These are phyloP conservation scores for Drusus annulatus DNA, from an alignment of 1,140 invertebrate species.

Conservation along the genomic window DNA sequence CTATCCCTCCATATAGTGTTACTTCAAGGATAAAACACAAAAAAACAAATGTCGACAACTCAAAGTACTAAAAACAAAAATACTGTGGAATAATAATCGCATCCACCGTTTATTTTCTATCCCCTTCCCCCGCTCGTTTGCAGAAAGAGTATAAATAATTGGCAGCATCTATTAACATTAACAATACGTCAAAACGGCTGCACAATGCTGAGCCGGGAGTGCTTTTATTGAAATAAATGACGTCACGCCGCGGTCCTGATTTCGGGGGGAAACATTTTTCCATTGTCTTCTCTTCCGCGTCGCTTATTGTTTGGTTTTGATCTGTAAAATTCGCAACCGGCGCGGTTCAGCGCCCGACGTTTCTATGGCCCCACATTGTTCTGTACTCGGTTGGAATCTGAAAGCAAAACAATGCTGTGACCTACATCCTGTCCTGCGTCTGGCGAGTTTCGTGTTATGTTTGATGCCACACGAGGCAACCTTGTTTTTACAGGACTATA, in stretches of 20 bases:
- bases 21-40: too few relatives aligned
- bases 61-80: too few relatives aligned
- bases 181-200: neutral
- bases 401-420: conserved; percentile 9
- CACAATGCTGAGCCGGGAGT: neutral
- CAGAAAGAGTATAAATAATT: neutral
- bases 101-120: too few relatives aligned
- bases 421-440: neutral
- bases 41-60: too few relatives aligned
- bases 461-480: too few relatives aligned
- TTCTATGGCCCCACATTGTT: too few relatives aligned
- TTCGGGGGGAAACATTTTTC: conserved; percentile 24
- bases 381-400: too few relatives aligned
- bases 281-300: conserved; percentile 6
- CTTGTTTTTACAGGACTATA: too few relatives aligned
- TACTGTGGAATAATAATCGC: too few relatives aligned
- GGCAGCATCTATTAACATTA: neutral
- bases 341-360: neutral
- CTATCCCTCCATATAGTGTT: too few relatives aligned
- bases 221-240: conserved; percentile 38
- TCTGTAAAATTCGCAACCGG: conserved; percentile 28
- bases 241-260: conserved; percentile 19
- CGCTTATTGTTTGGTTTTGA: conserved; percentile 23
- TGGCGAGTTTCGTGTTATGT: neutral
- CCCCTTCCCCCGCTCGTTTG: too few relatives aligned